These are phyloP conservation scores for Endotricha flammealis DNA, from an alignment of 2,888 invertebrate genomes.

Conservation along the genomic window DNA sequence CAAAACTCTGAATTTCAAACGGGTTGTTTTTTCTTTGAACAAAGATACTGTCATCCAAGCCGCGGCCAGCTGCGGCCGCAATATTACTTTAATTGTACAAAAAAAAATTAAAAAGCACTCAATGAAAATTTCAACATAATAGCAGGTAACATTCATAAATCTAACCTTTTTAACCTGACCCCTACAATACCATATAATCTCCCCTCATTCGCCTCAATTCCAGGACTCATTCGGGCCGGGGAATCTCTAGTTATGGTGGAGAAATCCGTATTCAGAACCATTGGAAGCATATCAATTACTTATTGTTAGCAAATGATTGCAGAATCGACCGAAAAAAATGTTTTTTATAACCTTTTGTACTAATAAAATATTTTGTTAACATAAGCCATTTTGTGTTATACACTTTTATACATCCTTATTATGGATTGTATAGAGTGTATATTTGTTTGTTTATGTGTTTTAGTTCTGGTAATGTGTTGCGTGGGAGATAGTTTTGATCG, in stretches of 20 bases:
- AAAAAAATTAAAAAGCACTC: conserved; percentile 41
- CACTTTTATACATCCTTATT: background rate
- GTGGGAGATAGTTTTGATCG: conserved; percentile 33
- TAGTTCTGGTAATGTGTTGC: conserved; percentile 8
- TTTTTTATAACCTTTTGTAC: conserved; percentile 47
- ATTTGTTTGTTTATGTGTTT: background rate
- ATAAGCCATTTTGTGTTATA: background rate
- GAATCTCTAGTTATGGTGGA: conserved; percentile 28
- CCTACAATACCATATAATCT: background rate
- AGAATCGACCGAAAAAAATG: conserved; percentile 49
- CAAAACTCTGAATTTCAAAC: conserved; percentile 18
- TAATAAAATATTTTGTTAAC: conserved; percentile 26
- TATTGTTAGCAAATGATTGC: conserved; percentile 55
- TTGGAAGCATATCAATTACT: conserved; percentile 66
- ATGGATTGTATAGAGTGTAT: background rate
- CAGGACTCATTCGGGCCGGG: conserved; percentile 18
- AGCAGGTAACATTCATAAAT: conserved; percentile 38
- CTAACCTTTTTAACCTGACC: conserved; percentile 25
- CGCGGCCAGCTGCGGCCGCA: conserved; percentile 53
- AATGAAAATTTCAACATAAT: conserved; percentile 48
- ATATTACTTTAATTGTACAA: conserved; percentile 50
- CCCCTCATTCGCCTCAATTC: conserved; percentile 3
- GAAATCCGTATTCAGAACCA: conserved; percentile 49
- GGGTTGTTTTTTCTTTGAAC: conserved; percentile 30
- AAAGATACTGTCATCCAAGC: conserved; percentile 51